Evolutionary conservation across 2,797 vertebrate species (phyloP).

Genomic region (Hemitrygon akajei): DNA sequence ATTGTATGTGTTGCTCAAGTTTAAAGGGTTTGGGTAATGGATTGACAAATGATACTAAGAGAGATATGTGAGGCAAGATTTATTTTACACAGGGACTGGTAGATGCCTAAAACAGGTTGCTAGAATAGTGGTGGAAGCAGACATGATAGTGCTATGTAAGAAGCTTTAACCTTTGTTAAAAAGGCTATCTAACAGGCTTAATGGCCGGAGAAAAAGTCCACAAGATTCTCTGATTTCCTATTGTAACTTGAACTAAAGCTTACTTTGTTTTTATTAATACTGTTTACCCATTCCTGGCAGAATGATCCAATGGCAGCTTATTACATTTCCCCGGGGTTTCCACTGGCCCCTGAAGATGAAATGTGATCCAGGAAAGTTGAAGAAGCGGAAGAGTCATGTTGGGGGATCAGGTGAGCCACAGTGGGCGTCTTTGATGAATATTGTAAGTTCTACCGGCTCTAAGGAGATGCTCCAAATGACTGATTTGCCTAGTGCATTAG

Average conservation of each 20-base stretch:
- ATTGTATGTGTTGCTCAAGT: no score
- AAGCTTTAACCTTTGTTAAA: neutral
- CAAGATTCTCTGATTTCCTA: neutral
- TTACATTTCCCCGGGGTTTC: neutral
- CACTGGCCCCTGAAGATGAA: neutral
- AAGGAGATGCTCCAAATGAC: neutral
- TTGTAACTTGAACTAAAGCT: neutral
- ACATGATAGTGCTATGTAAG: no score
- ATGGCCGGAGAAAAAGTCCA: neutral
- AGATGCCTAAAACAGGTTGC: no score
- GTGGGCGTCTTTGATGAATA: neutral
- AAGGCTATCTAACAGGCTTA: neutral
- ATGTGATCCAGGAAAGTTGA: no score
- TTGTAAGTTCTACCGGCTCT: neutral
- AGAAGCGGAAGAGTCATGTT: neutral
- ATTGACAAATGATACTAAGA: neutral
- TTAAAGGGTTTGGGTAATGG: neutral
- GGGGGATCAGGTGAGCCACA: neutral
- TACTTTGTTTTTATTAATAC: no score
- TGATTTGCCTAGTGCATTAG: neutral
- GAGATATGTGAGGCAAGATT: no score
- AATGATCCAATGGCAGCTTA: neutral
- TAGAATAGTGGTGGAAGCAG: no score
- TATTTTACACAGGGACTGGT: no score
- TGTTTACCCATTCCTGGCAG: no score